phyloP scores from a whole-genome alignment of 2,113 vertebrate genomes.

The Tachuris rubrigastra region DNA sequence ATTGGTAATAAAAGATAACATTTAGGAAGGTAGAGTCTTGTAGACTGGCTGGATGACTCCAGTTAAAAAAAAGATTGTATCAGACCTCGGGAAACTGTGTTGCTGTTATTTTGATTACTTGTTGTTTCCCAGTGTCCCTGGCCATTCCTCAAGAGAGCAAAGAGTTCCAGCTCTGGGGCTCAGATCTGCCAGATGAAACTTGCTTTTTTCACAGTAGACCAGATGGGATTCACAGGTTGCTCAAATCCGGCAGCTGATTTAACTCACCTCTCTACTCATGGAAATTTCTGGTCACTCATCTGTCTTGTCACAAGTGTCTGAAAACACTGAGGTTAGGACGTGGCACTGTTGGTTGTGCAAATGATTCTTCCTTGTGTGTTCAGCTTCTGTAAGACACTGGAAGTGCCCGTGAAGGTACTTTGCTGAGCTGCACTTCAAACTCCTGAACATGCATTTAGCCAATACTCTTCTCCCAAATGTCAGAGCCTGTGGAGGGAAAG shows the following conservation, averaged over 20 bases:
- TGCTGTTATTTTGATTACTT: neutral
- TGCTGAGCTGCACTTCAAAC: neutral
- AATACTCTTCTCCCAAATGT: neutral
- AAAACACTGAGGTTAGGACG: rapidly evolving
- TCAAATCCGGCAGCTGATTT: neutral
- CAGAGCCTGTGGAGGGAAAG: rapidly evolving
- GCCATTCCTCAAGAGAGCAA: neutral
- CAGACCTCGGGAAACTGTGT: neutral
- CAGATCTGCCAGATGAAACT: neutral
- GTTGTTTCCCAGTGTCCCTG: neutral
- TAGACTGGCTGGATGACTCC: neutral
- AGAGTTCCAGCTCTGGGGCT: neutral
- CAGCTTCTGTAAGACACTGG: neutral
- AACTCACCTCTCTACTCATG: neutral
- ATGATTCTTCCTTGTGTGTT: neutral
- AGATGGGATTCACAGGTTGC: neutral
- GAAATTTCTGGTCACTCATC: neutral
- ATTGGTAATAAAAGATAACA: neutral
- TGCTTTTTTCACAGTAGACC: neutral
- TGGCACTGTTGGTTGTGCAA: rapidly evolving
- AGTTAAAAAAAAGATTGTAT: neutral
- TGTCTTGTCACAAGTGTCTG: neutral
- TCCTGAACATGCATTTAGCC: neutral
- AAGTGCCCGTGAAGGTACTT: neutral
- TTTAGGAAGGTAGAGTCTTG: neutral